Evolutionary conservation across 2,888 invertebrate genomes (phyloP).

Genomic region (Nowickia ferox): DNA sequence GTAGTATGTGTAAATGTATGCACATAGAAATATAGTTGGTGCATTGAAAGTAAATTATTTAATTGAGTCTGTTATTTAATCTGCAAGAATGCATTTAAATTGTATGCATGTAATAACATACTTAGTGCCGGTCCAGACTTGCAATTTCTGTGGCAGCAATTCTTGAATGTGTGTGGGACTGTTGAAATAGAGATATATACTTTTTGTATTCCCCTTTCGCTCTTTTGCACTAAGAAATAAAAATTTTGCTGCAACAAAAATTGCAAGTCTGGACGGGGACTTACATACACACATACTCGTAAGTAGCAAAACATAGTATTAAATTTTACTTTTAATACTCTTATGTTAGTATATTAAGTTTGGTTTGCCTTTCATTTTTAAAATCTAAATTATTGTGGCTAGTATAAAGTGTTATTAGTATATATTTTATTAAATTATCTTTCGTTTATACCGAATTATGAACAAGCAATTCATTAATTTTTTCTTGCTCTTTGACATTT

Average conservation of each 20-base stretch:
- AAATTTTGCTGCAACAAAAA: too few relatives aligned
- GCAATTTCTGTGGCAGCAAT: too few relatives aligned
- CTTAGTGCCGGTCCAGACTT: too few relatives aligned
- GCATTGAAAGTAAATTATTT: not conserved
- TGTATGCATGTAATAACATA: too few relatives aligned
- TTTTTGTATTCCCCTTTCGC: too few relatives aligned
- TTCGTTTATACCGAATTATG: not conserved
- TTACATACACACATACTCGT: not conserved
- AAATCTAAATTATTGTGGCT: not conserved
- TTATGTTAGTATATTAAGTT: too few relatives aligned
- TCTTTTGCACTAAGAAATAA: too few relatives aligned
- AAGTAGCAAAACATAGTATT: not conserved
- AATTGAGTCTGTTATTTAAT: constrained; percentile 12
- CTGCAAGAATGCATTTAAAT: not conserved
- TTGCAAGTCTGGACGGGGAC: too few relatives aligned
- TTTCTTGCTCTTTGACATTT: not conserved
- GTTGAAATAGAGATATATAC: too few relatives aligned
- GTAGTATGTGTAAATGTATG: not conserved
- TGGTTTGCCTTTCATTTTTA: not conserved
- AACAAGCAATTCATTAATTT: not conserved
- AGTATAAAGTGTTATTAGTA: not conserved
- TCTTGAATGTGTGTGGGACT: too few relatives aligned
- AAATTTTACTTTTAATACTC: too few relatives aligned
- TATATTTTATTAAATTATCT: not conserved
- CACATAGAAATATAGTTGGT: not conserved